These are phyloP conservation scores for Propithecus perrieri DNA, from an alignment of 2,797 vertebrate species.

Conservation along the genomic window DNA sequence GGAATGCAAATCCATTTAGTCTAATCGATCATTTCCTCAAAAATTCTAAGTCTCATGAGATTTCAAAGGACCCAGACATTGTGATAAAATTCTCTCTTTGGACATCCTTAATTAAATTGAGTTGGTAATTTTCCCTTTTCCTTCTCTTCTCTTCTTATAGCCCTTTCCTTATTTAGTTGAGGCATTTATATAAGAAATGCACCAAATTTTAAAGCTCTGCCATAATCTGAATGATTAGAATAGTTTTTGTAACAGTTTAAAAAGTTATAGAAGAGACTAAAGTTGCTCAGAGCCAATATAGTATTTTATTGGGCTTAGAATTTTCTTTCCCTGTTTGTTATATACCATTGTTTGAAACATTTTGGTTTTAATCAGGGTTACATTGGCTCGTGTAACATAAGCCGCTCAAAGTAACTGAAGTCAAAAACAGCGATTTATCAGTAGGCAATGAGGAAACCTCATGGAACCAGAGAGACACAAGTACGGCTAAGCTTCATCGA, in stretches of 20 bases:
- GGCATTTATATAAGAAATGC: neutral
- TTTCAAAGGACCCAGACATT: neutral
- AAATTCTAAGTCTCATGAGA: neutral
- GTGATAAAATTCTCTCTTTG: neutral
- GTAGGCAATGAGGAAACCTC: neutral
- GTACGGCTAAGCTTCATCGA: neutral
- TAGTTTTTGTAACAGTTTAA: neutral
- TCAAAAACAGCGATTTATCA: neutral
- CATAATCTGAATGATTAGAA: conserved; percentile 32
- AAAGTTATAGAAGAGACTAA: neutral
- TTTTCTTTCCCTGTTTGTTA: neutral
- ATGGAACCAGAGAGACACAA: neutral
- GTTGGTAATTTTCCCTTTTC: neutral
- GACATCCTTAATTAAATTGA: neutral
- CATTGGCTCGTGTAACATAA: neutral
- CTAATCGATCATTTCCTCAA: neutral
- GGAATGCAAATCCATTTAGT: neutral
- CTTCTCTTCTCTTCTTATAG: neutral
- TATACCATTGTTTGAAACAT: neutral
- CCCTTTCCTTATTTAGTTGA: neutral
- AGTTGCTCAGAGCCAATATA: neutral
- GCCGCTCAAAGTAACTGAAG: neutral
- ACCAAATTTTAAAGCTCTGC: neutral
- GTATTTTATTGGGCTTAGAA: neutral
- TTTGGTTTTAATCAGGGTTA: neutral